phyloP scores from a whole-genome alignment of 1,140 invertebrate genomes.

The Pseudomyrmex flavicornis region DNA sequence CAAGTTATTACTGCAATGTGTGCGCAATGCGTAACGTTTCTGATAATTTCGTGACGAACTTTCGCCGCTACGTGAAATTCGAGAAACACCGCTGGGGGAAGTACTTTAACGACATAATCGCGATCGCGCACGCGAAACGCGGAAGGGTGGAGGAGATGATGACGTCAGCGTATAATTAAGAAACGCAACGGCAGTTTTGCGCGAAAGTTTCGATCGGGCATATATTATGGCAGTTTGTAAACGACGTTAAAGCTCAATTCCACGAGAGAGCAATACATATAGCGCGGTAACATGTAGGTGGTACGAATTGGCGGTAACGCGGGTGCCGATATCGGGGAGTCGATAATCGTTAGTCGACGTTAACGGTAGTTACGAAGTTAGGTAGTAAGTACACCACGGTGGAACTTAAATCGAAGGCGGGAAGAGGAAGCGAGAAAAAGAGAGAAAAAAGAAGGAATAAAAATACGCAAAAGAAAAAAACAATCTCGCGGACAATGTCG shows the following conservation, averaged over 20 bases:
- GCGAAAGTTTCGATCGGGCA: conserved; percentile 39
- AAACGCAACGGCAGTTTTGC: conserved; percentile 51
- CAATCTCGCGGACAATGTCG: background rate
- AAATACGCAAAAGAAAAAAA: background rate
- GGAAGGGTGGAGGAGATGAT: background rate
- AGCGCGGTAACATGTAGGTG: conserved; percentile 33
- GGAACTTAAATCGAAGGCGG: conserved; percentile 36
- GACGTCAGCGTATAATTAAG: conserved; percentile 58
- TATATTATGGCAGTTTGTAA: conserved; percentile 59
- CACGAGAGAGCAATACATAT: conserved; percentile 45
- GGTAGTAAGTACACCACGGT: conserved; percentile 1
- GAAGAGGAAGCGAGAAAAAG: conserved; percentile 12
- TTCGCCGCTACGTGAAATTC: conserved; percentile 21
- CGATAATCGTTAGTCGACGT: conserved; percentile 70
- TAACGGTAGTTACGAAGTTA: conserved; percentile 67
- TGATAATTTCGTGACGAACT: conserved; percentile 34
- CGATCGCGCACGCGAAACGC: conserved; percentile 24
- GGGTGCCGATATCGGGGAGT: conserved; percentile 63
- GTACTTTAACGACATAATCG: conserved; percentile 18
- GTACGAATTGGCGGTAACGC: conserved; percentile 57
- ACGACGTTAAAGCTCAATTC: conserved; percentile 63
- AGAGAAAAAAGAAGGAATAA: conserved; percentile 9
- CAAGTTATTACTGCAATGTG: background rate
- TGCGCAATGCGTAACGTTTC: background rate
- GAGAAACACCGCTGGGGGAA: background rate